Base-by-base conservation (phyloP, 2,888 invertebrate genomes). In the Rhagophthalmus giganteus region DNA sequence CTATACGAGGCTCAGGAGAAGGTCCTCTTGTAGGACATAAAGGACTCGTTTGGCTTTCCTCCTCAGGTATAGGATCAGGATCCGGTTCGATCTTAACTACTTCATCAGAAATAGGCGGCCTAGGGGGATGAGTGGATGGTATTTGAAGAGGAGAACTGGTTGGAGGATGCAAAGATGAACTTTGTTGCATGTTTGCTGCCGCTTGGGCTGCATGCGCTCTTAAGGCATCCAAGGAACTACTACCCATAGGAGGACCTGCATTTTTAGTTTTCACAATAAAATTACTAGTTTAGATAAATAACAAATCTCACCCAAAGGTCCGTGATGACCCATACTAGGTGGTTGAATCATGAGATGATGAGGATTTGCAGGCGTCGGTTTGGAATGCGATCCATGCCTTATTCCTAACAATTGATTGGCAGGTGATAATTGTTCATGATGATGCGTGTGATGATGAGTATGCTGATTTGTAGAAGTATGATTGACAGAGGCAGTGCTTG, bases 1-100 rank as follows among this genome's bases (percentile, higher is more conserved):
- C 95, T 51, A 94, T 89, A 68, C 94, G 88, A 0, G 96, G 94
- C 69, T 94, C 95, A 3, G 96, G 96, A 58, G 90, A 90, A 8
- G 92, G 93, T 9, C 91, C 92, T 54, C 90, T 82, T 62, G 88
- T 83, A 65, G 88, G 87, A 24, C 85, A 86, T 7, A 69, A 49
- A 1, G 92, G 92, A 73, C 91, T 91, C 16, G 88, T 87, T 57
- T 88, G 85, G 69, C 89, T 89, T 58, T 91, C 91, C 51, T 90
- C 90, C 60, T 88, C 87, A 0, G 81, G 78, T 34, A 69, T 63
- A 34, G 82, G 80, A 26, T 84, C 84, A 57, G 80, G 80, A 30
- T 74, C 74, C 1, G 81, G 80, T 68, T 83, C 82, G 3, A 84
- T 77, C 65, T 84, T 86, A 7, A 83, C 75, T 30, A 78, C 75